A percentile compares a stretch with the other conserved stretches of the same genome.
Conservation (phyloP, 2,888 invertebrate species). For the Acronicta alni region DNA sequence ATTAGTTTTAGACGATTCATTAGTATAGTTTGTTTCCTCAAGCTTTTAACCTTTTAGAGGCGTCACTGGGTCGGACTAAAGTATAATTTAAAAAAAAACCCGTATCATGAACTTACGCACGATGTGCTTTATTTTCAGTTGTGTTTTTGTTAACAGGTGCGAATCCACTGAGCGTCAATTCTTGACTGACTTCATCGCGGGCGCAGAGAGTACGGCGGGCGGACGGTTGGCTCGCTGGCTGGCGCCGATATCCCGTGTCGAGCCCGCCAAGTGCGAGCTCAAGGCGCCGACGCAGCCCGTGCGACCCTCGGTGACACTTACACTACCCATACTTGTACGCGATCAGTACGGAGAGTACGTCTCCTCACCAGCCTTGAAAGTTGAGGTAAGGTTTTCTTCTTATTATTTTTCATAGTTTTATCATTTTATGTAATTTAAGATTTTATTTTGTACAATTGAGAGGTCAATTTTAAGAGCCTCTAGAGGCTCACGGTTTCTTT, state of each 20-base stretch:
- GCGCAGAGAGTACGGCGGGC: constrained; percentile 95
- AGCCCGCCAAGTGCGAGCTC: constrained; percentile 96
- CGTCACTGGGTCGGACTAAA: background rate
- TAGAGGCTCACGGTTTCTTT: too few species aligned
- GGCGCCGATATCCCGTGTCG: constrained; percentile 97
- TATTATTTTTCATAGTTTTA: background rate
- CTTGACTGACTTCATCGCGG: constrained; percentile 96
- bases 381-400: constrained; percentile 80
- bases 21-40: background rate
- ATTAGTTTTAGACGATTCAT: constrained; percentile 3
- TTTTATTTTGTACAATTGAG: too few species aligned
- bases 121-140: background rate
- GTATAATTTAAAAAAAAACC: too few species aligned
- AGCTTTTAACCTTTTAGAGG: background rate
- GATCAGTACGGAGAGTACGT: constrained; percentile 98
- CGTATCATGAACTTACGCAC: too few species aligned
- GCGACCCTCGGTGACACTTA: constrained; percentile 88
- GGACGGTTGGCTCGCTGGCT: constrained; percentile 98
- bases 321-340: constrained; percentile 92
- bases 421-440: too few species aligned
- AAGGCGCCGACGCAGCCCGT: constrained; percentile 92
- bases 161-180: constrained; percentile 97
- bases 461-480: too few species aligned
- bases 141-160: constrained; percentile 87
- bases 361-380: constrained; percentile 95